phyloP scores from a whole-genome alignment of 2,888 invertebrate genomes.

The Hymenopus coronatus region DNA sequence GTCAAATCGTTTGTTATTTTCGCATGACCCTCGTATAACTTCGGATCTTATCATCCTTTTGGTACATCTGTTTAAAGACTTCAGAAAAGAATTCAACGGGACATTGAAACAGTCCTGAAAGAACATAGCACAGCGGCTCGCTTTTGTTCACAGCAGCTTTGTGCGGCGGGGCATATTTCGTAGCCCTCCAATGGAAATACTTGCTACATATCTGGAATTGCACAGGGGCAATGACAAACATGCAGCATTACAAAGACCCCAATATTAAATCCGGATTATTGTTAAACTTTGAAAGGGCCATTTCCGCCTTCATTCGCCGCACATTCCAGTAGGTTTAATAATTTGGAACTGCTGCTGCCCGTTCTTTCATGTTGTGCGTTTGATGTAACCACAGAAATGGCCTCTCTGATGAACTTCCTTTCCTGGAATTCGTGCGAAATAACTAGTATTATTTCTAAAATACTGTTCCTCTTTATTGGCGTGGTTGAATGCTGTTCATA shows the following conservation, averaged over 20 bases:
- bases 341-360: background rate
- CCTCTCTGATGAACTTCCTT: background rate
- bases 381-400: background rate
- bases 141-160: background rate
- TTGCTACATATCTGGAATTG: background rate
- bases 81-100: background rate
- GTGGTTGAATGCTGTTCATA: background rate
- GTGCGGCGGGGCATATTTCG: background rate
- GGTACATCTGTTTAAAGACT: background rate
- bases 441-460: background rate
- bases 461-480: background rate
- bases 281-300: background rate
- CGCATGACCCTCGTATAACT: too few relatives aligned
- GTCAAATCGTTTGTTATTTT: too few relatives aligned
- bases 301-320: background rate
- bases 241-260: background rate
- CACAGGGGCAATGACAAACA: background rate
- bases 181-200: background rate
- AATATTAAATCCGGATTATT: background rate
- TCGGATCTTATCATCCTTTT: too few relatives aligned
- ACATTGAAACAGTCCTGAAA: background rate
- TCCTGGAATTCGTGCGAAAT: background rate
- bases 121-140: background rate
- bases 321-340: background rate
- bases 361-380: background rate